Evolutionary conservation across 2,888 invertebrate genomes (phyloP).

Genomic region (Alentia gelatinosa): DNA sequence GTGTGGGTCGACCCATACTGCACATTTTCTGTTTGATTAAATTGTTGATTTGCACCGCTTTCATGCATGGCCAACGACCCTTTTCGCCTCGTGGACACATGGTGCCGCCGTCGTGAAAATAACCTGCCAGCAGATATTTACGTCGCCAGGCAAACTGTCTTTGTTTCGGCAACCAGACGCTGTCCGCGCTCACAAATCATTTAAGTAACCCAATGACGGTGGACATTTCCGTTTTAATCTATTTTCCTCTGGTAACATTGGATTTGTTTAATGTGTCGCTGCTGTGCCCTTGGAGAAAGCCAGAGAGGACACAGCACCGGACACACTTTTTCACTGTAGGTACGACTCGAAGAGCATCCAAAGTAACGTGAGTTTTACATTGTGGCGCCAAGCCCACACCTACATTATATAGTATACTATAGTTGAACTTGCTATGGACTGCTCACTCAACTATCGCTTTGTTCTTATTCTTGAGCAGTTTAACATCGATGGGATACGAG

Average conservation of each 20-base stretch:
- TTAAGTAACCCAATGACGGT: conserved; percentile 5
- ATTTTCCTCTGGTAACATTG: neutral
- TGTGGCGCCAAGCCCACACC: too few species aligned
- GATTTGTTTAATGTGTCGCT: neutral
- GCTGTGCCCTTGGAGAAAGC: neutral
- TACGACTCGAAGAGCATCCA: too few species aligned
- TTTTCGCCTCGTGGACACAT: neutral
- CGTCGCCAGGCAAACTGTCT: neutral
- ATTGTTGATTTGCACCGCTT: neutral
- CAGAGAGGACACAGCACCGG: neutral
- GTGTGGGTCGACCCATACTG: neutral
- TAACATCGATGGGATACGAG: too few species aligned
- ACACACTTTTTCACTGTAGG: neutral
- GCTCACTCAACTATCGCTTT: too few species aligned
- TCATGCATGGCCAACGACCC: neutral
- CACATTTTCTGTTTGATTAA: conserved; percentile 25
- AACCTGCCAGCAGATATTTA: neutral
- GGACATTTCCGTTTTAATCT: neutral
- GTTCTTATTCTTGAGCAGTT: too few species aligned
- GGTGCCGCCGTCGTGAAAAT: neutral
- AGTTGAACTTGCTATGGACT: too few species aligned
- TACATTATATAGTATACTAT: too few species aligned
- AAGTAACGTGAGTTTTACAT: too few species aligned
- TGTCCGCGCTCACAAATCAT: neutral
- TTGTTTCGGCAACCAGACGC: neutral